Evolutionary conservation across 2,888 invertebrate species (phyloP).

Genomic region (Andrena dorsata): DNA sequence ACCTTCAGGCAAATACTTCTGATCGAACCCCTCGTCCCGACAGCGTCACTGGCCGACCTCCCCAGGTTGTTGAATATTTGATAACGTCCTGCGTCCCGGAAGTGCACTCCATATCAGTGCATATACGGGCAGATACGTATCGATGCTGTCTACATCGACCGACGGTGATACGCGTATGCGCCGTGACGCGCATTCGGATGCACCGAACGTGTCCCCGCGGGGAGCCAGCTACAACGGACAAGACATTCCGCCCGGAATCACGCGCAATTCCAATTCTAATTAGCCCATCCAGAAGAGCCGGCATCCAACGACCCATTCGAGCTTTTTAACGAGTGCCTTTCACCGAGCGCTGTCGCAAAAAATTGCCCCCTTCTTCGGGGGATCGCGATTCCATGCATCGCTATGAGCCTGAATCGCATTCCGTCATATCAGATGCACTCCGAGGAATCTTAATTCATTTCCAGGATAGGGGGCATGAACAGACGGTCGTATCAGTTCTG

Average conservation of each 20-base stretch:
- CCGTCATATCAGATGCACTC: no score
- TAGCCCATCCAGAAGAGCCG: slow-evolving; percentile 2
- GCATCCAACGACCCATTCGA: neutral
- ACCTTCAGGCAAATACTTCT: slow-evolving; percentile 49
- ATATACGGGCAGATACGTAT: slow-evolving; percentile 62
- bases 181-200: slow-evolving; percentile 64
- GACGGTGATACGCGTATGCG: slow-evolving; percentile 56
- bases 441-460: no score
- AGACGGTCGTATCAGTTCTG: no score
- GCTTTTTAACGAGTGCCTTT: neutral
- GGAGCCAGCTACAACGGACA: slow-evolving; percentile 17
- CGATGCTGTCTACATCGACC: slow-evolving; percentile 56
- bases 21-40: slow-evolving; percentile 46
- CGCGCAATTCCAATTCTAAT: slow-evolving; percentile 38
- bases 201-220: slow-evolving; percentile 34
- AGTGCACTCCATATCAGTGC: slow-evolving; percentile 69
- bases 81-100: slow-evolving; percentile 71
- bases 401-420: no score
- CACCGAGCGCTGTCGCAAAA: neutral
- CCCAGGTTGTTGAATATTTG: slow-evolving; percentile 69
- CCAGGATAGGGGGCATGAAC: no score
- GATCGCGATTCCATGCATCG: neutral
- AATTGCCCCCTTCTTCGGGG: neutral
- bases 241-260: slow-evolving; percentile 34
- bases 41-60: slow-evolving; percentile 48